Conservation (phyloP, 2,888 invertebrate species). For the Drosophila demipolita region DNA sequence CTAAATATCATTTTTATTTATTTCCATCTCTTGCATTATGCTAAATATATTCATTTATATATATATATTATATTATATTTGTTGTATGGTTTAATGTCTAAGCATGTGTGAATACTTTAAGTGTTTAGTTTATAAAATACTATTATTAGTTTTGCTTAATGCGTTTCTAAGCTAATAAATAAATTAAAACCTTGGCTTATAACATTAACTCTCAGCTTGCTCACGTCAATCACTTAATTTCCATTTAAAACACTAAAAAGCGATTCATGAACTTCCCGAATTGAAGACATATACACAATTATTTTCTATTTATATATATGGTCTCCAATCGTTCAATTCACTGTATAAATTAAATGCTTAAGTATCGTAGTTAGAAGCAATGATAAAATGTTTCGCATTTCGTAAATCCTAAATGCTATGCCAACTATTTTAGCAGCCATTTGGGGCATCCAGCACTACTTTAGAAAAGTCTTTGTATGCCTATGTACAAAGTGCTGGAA, state of each 20-base stretch:
- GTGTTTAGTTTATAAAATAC: conserved; percentile 52
- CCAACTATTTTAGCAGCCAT: conserved; percentile 31
- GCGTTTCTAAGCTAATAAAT: conserved; percentile 66
- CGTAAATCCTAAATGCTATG: conserved; percentile 61
- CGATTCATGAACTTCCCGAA: conserved; percentile 46
- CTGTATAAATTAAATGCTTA: conserved; percentile 24
- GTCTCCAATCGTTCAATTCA: neutral
- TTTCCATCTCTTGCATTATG: conserved; percentile 42
- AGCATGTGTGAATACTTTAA: conserved; percentile 68
- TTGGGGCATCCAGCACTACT: conserved; percentile 33
- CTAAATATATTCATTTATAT: conserved; percentile 1
- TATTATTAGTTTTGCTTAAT: conserved; percentile 61
- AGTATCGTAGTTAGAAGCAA: conserved; percentile 53
- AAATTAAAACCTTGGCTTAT: conserved; percentile 71
- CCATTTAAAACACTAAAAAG: conserved; percentile 67
- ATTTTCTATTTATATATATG: conserved; percentile 2
- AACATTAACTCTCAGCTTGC: conserved; percentile 44
- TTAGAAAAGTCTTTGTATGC: conserved; percentile 60
- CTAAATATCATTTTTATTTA: conserved; percentile 40
- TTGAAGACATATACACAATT: conserved; percentile 30
- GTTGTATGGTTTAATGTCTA: conserved; percentile 57
- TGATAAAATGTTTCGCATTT: conserved; percentile 51
- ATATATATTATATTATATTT: conserved; percentile 44
- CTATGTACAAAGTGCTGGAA: conserved; percentile 54
- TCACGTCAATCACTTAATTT: conserved; percentile 45